Evolutionary conservation across 2,797 vertebrate genomes (phyloP), one percentile per base, ranked within the genome.

Genomic region (Alectoris magna): DNA sequence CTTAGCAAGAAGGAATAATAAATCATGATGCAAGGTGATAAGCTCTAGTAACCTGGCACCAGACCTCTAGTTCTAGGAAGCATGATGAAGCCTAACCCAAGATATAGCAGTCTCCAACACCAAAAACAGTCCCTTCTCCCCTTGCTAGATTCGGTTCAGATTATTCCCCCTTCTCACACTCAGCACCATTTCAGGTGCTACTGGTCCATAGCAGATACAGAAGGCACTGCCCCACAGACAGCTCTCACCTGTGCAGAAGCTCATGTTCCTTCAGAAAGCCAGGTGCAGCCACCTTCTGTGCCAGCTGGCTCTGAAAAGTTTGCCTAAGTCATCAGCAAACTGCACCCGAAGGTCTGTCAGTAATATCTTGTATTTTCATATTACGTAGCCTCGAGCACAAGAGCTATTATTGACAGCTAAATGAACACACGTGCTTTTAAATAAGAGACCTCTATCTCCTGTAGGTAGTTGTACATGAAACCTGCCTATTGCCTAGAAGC

Each of bases 221-320:
- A 82, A 70, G 76, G 75, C 31, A 1, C 31, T 64, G 64, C 48
- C 38, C 66, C 31, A 6, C 1, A 2, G 63, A 1, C 67, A 36
- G 68, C 73, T 19, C 58, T 64, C 81, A 3, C 43, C 64, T 63
- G 59, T 39, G 7, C 1, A 2, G 56, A 9, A 63, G 19, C 11
- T 38, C 8, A 0, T 3, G 12, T 27, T 78, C 86, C 80, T 91
- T 24, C 82, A 51, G 59, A 44, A 51, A 84, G 71, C 70, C 87
- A 94, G 74, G 59, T 70, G 39, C 86, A 76, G 71, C 43, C 84
- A 10, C 87, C 72, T 36, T 6, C 91, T 85, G 82, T 36, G 82
- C 78, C 93, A 91, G 66, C 75, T 89, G 72, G 38, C 92, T 83
- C 71, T 6, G 55, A 21, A 26, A 3, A 73, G 34, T 31, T 56